Base-by-base conservation (phyloP, 2,797 vertebrate species). In the Micropoecilia bifurca region DNA sequence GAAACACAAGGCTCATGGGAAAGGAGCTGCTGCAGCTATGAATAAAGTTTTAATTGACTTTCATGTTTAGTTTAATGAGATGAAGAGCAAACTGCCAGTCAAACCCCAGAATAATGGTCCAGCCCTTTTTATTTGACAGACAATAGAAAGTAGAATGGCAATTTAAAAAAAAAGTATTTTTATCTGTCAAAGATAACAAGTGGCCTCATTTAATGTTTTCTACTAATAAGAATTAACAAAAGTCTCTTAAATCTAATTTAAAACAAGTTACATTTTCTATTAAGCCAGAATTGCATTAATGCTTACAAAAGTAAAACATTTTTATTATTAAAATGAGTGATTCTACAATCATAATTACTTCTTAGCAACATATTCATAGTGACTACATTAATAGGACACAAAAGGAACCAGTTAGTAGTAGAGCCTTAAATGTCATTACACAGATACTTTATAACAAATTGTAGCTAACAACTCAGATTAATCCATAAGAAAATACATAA, bases 161-260 rank as follows among this genome's bases (percentile, higher is more conserved):
- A 68, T 41, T 33, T 28, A 28, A 41, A 47, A 20, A 71, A 30
- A 91, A 86, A 91, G 18, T 86, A 83, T 91, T 81, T 71, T 71
- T 43, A 72, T 46, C 12, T 25, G 28, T 71, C 43, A 71, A 7
- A 28, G 13, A 75, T 28, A 47, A 50, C 3, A 9, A 1, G 2
- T 14, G 8, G 6, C n/a, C 3, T 48, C 48, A 48, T 72, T 76
- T 72, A 16, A 47, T 25, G 43, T 48, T 74, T 68, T 80, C 25
- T 22, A 28, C 20, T 75, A 6, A 45, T 28, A 22, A n/a, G 1
- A 2, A 39, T 39, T 39, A 39, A 2, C n/a, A 18, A 43, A 48
- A 28, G 25, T 55, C 36, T 69, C 6, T 18, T 14, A 36, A 63
- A 6, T 22, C 36, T 22, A 39, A 39, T 22, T 3, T 22, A 36